phyloP scores from a whole-genome alignment of 2,888 invertebrate genomes.

The Holacanthella duospinosa region DNA sequence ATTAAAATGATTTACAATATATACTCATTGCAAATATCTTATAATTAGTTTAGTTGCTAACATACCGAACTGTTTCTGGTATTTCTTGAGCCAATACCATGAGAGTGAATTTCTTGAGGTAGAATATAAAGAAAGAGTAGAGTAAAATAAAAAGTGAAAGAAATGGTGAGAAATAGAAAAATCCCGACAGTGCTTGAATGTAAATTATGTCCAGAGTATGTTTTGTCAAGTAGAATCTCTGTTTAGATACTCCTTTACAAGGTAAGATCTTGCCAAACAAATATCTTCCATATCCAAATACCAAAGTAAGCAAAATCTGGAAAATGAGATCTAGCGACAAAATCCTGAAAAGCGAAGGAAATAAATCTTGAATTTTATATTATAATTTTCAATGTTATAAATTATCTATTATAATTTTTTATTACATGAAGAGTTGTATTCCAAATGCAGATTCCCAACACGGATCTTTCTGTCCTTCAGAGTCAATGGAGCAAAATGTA shows the following conservation, averaged over 20 bases:
- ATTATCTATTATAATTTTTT: background rate
- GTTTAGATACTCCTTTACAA: slow-evolving; percentile 11
- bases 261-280: slow-evolving; percentile 14
- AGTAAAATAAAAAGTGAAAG: slow-evolving; percentile 60
- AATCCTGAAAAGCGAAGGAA: slow-evolving; percentile 13
- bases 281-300: slow-evolving; percentile 21
- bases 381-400: background rate
- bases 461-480: background rate
- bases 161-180: slow-evolving; percentile 71
- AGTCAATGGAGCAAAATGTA: slow-evolving; percentile 13
- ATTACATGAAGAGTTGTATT: slow-evolving; percentile 24
- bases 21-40: background rate
- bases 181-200: slow-evolving; percentile 74
- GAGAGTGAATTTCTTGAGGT: slow-evolving; percentile 74
- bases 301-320: slow-evolving; percentile 24
- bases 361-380: no score
- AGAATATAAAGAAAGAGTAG: slow-evolving; percentile 65
- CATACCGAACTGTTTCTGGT: slow-evolving; percentile 18
- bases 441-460: slow-evolving; percentile 30
- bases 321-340: slow-evolving; percentile 23
- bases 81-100: slow-evolving; percentile 40
- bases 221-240: slow-evolving; percentile 30
- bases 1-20: slow-evolving; percentile 21
- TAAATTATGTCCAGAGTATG: slow-evolving; percentile 79
- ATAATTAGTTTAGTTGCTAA: background rate